These are phyloP conservation scores for Pyrgus malvae DNA, from an alignment of 2,888 invertebrate genomes.

Conservation along the genomic window DNA sequence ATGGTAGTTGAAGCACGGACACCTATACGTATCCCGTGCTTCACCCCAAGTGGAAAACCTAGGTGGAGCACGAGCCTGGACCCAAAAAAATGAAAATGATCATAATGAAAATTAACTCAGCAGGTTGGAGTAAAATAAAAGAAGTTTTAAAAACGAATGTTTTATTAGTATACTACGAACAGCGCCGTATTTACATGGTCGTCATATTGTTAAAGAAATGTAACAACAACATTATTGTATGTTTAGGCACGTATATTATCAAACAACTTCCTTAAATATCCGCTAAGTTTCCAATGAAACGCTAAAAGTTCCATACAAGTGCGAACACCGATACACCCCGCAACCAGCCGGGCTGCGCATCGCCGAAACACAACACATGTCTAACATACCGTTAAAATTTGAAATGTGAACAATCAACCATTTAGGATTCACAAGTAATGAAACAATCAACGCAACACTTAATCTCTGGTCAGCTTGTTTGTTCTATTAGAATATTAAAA, in stretches of 20 bases:
- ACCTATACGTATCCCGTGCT: too few species aligned
- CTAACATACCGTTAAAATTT: constrained; percentile 12
- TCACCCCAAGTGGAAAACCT: too few species aligned
- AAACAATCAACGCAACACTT: constrained; percentile 7
- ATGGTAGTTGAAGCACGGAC: too few species aligned
- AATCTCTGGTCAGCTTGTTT: neutral
- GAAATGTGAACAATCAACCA: constrained; percentile 35
- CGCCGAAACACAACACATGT: constrained; percentile 27
- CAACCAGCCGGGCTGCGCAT: constrained; percentile 26
- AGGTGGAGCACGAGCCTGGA: too few species aligned
- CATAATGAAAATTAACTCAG: neutral
- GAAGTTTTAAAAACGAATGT: constrained; percentile 67
- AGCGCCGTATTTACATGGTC: constrained; percentile 80
- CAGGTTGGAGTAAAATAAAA: constrained; percentile 51
- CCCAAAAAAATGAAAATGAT: too few species aligned
- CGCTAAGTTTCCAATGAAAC: constrained; percentile 32
- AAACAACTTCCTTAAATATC: constrained; percentile 49
- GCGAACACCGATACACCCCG: constrained; percentile 27
- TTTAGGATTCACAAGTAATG: constrained; percentile 23
- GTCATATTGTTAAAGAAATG: constrained; percentile 81
- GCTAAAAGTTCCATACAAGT: constrained; percentile 25
- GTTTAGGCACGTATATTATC: constrained; percentile 75
- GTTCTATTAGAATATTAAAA: neutral
- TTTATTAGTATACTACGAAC: constrained; percentile 80
- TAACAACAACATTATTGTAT: constrained; percentile 75